Evolutionary conservation across 1,140 invertebrate genomes (phyloP).

Genomic region (Lepidostoma basale): DNA sequence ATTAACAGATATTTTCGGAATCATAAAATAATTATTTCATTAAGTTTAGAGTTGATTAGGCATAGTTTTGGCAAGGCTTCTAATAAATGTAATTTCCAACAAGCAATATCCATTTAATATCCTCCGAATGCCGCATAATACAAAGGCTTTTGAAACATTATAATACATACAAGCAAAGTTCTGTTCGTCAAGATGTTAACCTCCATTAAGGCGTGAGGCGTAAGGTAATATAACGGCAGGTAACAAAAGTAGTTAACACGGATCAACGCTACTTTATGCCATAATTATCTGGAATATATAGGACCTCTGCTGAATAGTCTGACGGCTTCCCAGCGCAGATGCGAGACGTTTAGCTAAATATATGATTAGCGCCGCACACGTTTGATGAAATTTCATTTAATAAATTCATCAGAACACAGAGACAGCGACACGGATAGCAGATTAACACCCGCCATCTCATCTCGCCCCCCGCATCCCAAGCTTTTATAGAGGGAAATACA

Average conservation of each 20-base stretch:
- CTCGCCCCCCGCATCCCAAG: no score
- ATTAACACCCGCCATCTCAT: conserved; percentile 26
- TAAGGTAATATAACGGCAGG: conserved; percentile 6
- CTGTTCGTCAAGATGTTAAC: conserved; percentile 1
- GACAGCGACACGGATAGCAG: conserved; percentile 15
- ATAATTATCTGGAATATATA: neutral
- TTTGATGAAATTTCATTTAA: conserved; percentile 39
- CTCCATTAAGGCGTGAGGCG: neutral
- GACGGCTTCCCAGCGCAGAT: neutral
- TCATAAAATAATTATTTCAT: no score
- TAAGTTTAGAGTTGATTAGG: no score
- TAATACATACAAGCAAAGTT: neutral
- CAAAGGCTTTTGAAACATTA: neutral
- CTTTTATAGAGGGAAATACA: no score
- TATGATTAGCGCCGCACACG: conserved; percentile 35
- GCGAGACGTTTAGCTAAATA: conserved; percentile 28
- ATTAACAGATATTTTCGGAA: no score
- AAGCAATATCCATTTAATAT: no score
- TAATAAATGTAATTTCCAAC: no score
- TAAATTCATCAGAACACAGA: conserved; percentile 34
- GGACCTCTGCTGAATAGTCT: neutral
- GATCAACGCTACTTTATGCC: conserved; percentile 9
- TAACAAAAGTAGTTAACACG: conserved; percentile 19
- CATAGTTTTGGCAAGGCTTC: no score
- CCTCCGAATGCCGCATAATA: neutral